A percentile compares a stretch with the other conserved stretches of the same genome.
phyloP scores from a whole-genome alignment of 1,140 invertebrate genomes.

The Diachasma alloeum region DNA sequence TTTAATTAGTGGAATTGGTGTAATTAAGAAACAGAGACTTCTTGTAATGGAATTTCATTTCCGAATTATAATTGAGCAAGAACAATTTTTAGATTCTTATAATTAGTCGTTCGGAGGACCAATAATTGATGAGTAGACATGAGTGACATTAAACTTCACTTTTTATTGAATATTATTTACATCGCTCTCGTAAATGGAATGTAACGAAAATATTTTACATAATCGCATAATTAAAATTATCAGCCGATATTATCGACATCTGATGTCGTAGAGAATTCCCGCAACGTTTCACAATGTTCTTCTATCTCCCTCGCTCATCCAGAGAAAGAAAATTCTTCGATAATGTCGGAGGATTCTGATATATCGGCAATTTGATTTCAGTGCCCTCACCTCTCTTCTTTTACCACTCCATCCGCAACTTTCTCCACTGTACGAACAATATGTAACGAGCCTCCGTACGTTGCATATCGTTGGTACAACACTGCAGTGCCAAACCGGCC shows the following conservation, averaged over 20 bases:
- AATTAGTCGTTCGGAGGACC: not conserved
- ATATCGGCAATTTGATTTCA: not conserved
- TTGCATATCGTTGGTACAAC: not conserved
- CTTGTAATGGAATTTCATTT: too few relatives aligned
- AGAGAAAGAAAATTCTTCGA: not conserved
- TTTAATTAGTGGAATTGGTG: too few relatives aligned
- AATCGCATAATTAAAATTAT: not conserved
- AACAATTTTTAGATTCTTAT: not conserved
- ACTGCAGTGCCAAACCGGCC: not conserved
- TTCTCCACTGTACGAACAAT: not conserved
- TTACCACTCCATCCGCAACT: constrained; percentile 4
- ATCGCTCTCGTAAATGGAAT: not conserved
- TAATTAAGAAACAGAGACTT: too few relatives aligned
- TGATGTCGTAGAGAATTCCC: not conserved
- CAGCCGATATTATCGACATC: not conserved
- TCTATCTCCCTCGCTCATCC: not conserved
- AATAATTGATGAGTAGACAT: not conserved
- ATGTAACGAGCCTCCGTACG: not conserved
- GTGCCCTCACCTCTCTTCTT: not conserved
- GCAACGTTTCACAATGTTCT: not conserved
- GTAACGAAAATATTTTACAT: not conserved
- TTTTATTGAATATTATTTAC: not conserved
- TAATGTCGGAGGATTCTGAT: not conserved
- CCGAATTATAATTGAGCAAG: too few relatives aligned
- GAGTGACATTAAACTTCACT: not conserved